Percentiles rank a stretch among this genome's conserved stretches.
Evolutionary conservation across 2,797 vertebrate species (phyloP).

Genomic region (Brachyalestes nurse): DNA sequence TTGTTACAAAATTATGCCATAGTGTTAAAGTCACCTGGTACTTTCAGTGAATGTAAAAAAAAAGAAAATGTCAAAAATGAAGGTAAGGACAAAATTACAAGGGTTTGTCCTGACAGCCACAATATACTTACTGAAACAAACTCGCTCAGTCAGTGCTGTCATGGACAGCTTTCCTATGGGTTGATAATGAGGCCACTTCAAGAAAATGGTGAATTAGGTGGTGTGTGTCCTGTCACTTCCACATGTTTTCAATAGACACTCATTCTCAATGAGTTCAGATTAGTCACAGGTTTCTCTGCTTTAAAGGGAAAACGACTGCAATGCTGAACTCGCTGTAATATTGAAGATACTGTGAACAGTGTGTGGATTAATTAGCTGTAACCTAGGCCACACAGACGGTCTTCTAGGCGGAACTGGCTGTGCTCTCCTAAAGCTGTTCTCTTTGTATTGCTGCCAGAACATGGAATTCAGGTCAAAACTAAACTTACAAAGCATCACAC

Average conservation of each 20-base stretch:
- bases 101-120: no score
- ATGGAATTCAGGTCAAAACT: constrained; percentile 9
- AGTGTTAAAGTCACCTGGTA: no score
- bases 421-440: constrained; percentile 24
- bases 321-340: constrained; percentile 1
- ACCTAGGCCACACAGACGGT: not conserved
- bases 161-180: not conserved
- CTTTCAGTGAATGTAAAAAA: no score
- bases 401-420: constrained; percentile 5
- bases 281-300: not conserved
- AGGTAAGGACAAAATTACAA: no score
- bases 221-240: not conserved
- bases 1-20: no score
- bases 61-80: no score
- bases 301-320: not conserved
- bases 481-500: not conserved
- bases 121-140: not conserved
- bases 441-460: not conserved
- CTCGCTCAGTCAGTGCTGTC: not conserved
- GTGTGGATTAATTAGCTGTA: constrained; percentile 16
- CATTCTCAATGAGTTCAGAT: not conserved
- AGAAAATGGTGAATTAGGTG: not conserved
- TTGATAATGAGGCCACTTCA: constrained; percentile 25
- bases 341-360: constrained; percentile 13
- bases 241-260: constrained; percentile 7